A percentile compares a stretch with the other conserved stretches of the same genome.
These are phyloP conservation scores for Stylophora pistillata DNA, from an alignment of 64 coral and sea anemone species.

Conservation along the genomic window DNA sequence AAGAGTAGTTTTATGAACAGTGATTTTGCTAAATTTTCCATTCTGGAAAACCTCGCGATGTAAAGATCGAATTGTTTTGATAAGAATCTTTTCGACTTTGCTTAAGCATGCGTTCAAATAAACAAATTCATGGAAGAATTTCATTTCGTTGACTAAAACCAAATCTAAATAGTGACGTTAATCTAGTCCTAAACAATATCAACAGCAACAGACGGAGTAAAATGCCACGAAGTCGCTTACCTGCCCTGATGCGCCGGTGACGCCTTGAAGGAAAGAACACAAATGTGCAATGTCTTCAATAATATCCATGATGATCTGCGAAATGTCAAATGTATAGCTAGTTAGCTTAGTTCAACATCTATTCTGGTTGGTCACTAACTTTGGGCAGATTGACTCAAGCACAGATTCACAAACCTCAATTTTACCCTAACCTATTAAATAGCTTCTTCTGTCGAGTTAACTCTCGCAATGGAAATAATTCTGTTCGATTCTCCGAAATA, in stretches of 20 bases:
- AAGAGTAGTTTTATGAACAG: too few relatives aligned
- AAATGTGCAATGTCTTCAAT: constrained; percentile 18
- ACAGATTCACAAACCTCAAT: neutral
- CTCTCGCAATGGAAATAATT: neutral
- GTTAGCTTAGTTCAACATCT: neutral
- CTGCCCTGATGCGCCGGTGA: constrained; percentile 6
- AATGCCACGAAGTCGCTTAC: neutral
- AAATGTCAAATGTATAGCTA: neutral
- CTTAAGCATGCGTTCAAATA: too few relatives aligned
- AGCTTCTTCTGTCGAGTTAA: neutral
- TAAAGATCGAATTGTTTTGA: too few relatives aligned
- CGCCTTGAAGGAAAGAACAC: neutral
- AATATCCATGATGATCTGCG: neutral
- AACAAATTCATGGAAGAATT: too few relatives aligned
- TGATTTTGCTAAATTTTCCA: too few relatives aligned
- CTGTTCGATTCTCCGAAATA: neutral
- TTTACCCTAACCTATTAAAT: neutral
- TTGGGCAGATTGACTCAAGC: too few relatives aligned
- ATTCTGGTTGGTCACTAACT: neutral
- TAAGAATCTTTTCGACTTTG: too few relatives aligned
- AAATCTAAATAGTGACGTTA: too few relatives aligned
- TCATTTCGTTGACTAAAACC: too few relatives aligned
- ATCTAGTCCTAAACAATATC: too few relatives aligned
- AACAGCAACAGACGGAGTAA: too few relatives aligned
- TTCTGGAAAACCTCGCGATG: too few relatives aligned